These are phyloP conservation scores for Lissonota sp. DNA, from an alignment of 2,888 invertebrate genomes.

Conservation along the genomic window DNA sequence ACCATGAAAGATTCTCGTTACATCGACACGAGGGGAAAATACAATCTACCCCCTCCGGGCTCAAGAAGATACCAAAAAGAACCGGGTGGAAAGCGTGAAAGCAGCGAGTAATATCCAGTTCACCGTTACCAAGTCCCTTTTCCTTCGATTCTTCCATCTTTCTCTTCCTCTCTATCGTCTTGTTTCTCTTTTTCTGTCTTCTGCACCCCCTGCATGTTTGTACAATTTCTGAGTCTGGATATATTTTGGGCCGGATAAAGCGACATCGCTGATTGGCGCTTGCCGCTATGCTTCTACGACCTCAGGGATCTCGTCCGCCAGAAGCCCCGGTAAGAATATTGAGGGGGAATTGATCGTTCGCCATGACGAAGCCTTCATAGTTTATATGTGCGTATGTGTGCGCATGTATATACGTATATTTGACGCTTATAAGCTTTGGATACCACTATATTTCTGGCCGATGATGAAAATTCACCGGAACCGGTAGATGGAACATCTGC, in stretches of 20 bases:
- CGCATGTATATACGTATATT: background rate
- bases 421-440: background rate
- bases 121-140: constrained; percentile 54
- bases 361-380: constrained; percentile 50
- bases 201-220: background rate
- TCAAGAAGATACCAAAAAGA: constrained; percentile 57
- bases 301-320: constrained; percentile 47
- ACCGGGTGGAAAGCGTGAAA: constrained; percentile 39
- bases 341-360: constrained; percentile 63
- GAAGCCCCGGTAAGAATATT: constrained; percentile 59
- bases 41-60: constrained; percentile 34
- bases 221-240: constrained; percentile 48
- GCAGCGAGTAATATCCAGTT: constrained; percentile 46
- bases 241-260: constrained; percentile 49
- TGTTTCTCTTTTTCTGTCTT: background rate
- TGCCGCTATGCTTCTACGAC: constrained; percentile 51
- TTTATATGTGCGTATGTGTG: constrained; percentile 14
- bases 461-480: constrained; percentile 41
- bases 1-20: constrained; percentile 43
- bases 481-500: constrained; percentile 48
- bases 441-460: constrained; percentile 53
- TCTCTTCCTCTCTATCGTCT: constrained; percentile 1
- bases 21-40: constrained; percentile 22
- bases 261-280: constrained; percentile 29
- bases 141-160: constrained; percentile 36